phyloP scores from a whole-genome alignment of 92 coral and sea anemone genomes.

The Blastomussa wellsi region DNA sequence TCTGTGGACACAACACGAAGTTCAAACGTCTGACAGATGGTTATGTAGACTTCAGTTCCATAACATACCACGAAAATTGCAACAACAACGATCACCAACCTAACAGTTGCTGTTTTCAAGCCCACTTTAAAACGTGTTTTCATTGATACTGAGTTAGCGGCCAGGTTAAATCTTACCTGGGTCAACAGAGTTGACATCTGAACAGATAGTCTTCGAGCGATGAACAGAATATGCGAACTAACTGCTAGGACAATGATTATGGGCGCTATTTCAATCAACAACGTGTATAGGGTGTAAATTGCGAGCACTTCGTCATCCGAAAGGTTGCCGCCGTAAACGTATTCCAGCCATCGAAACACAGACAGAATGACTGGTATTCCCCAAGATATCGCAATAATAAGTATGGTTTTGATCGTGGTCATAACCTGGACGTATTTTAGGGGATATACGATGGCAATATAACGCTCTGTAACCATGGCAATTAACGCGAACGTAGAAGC shows the following conservation, averaged over 20 bases:
- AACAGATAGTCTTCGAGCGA: constrained; percentile 9
- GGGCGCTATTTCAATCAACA: constrained; percentile 31
- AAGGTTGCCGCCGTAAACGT: background rate
- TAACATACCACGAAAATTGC: constrained; percentile 17
- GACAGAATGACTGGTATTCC: constrained; percentile 17
- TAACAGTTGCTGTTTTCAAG: constrained; percentile 8
- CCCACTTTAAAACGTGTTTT: background rate
- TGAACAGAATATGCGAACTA: constrained; percentile 19
- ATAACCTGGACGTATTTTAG: constrained; percentile 24
- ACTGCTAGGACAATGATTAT: background rate
- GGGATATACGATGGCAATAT: constrained; percentile 27
- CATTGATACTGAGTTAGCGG: background rate
- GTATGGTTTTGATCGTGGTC: background rate
- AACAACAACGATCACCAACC: constrained; percentile 1
- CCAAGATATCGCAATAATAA: constrained; percentile 15
- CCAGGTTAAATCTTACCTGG: constrained; percentile 26
- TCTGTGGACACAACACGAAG: constrained; percentile 10
- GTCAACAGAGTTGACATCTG: constrained; percentile 22
- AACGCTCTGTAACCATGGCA: constrained; percentile 29
- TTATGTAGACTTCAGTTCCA: constrained; percentile 16
- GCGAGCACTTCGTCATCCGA: background rate
- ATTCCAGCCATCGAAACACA: constrained; percentile 1
- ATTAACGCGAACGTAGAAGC: constrained; percentile 17
- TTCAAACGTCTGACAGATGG: constrained; percentile 20
- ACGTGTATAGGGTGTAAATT: constrained; percentile 5